Evolutionary conservation across 1,140 invertebrate genomes (phyloP).

Genomic region (Drosophila varians): DNA sequence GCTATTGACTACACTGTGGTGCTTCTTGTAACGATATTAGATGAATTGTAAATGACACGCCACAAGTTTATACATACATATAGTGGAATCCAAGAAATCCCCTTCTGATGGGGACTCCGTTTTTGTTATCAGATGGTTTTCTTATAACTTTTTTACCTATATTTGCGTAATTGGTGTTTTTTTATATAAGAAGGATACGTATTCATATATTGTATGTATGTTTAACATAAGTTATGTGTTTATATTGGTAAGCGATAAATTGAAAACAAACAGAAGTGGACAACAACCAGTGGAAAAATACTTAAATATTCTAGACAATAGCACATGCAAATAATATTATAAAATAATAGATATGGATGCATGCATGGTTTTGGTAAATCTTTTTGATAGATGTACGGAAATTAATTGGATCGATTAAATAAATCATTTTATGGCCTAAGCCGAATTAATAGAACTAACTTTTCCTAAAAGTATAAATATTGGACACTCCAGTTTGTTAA

Average conservation of each 20-base stretch:
- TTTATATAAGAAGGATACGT: constrained; percentile 59
- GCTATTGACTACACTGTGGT: constrained; percentile 77
- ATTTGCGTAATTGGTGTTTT: constrained; percentile 73
- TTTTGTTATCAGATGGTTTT: constrained; percentile 72
- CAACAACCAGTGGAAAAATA: constrained; percentile 37
- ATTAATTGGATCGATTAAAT: constrained; percentile 48
- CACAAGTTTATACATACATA: constrained; percentile 12
- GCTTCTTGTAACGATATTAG: constrained; percentile 70
- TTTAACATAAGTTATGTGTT: constrained; percentile 41
- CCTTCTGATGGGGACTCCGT: constrained; percentile 11
- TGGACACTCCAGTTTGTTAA: constrained; percentile 36
- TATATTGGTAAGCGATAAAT: constrained; percentile 13
- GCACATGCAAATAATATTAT: constrained; percentile 24
- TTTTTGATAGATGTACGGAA: constrained; percentile 54
- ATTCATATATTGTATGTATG: constrained; percentile 40
- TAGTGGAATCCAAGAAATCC: constrained; percentile 15
- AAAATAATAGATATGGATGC: constrained; percentile 22
- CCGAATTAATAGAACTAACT: constrained; percentile 21
- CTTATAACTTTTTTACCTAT: constrained; percentile 67
- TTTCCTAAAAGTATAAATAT: constrained; percentile 31
- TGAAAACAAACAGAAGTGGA: constrained; percentile 16
- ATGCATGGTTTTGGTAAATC: constrained; percentile 27
- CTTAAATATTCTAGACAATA: constrained; percentile 27
- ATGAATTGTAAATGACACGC: constrained; percentile 34
- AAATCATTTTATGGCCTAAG: constrained; percentile 9